phyloP scores from a whole-genome alignment of 2,888 invertebrate species.

The Epistrophe eligans region DNA sequence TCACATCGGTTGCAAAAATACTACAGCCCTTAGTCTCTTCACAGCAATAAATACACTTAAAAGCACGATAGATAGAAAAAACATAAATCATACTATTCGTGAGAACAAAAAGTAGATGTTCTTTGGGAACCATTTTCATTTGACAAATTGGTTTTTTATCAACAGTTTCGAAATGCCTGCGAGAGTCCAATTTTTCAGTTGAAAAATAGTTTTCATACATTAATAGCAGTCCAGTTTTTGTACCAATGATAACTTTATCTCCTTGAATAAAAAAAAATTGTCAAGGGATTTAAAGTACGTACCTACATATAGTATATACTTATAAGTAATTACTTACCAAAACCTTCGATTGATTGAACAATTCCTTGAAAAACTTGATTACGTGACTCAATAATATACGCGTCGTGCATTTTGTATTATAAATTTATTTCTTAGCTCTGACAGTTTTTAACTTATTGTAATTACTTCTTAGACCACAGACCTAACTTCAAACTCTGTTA shows the following conservation, averaged over 20 bases:
- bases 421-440: background rate
- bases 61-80: conserved; percentile 92
- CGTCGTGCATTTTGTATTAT: conserved; percentile 85
- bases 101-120: conserved; percentile 85
- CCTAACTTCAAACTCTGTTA: background rate
- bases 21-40: conserved; percentile 94
- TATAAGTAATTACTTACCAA: conserved; percentile 86
- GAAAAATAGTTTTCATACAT: conserved; percentile 85
- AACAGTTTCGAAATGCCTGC: conserved; percentile 85
- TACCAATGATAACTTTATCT: conserved; percentile 95
- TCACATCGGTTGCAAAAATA: conserved; percentile 92
- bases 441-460: too few species aligned
- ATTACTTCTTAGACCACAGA: background rate
- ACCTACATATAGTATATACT: too few species aligned
- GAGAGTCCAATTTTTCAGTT: too few species aligned
- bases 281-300: background rate
- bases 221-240: conserved; percentile 96
- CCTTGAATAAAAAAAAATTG: conserved; percentile 83
- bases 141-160: conserved; percentile 95
- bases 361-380: conserved; percentile 92
- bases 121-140: conserved; percentile 92
- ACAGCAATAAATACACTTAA: conserved; percentile 91
- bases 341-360: conserved; percentile 96
- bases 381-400: conserved; percentile 92
- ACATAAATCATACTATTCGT: conserved; percentile 90